A percentile compares a stretch with the other conserved stretches of the same genome.
These are phyloP conservation scores for Holothuria leucospilota DNA, from an alignment of 53 echinoderm and acorn worm species.

Conservation along the genomic window DNA sequence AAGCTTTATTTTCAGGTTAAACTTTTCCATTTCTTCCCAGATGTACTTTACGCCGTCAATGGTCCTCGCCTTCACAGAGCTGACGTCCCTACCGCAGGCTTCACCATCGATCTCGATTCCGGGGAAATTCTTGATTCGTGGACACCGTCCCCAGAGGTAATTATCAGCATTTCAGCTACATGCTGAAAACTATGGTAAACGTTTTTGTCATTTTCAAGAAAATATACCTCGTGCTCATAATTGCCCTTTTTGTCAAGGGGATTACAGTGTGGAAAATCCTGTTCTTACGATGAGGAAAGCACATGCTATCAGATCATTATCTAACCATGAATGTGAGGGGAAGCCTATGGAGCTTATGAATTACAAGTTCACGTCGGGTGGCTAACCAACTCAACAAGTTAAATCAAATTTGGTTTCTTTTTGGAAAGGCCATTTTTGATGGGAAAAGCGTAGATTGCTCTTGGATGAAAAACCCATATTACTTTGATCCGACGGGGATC, in stretches of 20 bases:
- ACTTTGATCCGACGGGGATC: too few species aligned
- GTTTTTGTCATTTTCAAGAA: not conserved
- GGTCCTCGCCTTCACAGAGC: conserved; percentile 65
- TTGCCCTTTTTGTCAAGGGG: not conserved
- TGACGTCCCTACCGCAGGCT: conserved; percentile 75
- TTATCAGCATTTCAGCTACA: not conserved
- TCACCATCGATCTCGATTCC: conserved; percentile 76
- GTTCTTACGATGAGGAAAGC: too few species aligned
- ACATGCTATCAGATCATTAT: too few species aligned
- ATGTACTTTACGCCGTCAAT: conserved; percentile 90
- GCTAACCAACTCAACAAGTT: too few species aligned
- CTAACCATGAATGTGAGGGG: too few species aligned
- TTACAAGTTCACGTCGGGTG: too few species aligned
- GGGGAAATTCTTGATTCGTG: conserved; percentile 82
- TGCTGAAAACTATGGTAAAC: not conserved
- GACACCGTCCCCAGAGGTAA: conserved; percentile 69
- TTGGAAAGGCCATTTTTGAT: too few species aligned
- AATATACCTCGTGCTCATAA: not conserved
- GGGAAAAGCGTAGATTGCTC: too few species aligned
- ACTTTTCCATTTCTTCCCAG: conserved; percentile 32
- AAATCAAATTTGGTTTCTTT: too few species aligned
- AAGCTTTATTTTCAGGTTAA: not conserved
- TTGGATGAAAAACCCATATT: too few species aligned
- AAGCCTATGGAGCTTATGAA: too few species aligned
- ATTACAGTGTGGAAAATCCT: too few species aligned